These are phyloP conservation scores for Lycocorax pyrrhopterus DNA, from an alignment of 2,113 vertebrate species.

Conservation along the genomic window DNA sequence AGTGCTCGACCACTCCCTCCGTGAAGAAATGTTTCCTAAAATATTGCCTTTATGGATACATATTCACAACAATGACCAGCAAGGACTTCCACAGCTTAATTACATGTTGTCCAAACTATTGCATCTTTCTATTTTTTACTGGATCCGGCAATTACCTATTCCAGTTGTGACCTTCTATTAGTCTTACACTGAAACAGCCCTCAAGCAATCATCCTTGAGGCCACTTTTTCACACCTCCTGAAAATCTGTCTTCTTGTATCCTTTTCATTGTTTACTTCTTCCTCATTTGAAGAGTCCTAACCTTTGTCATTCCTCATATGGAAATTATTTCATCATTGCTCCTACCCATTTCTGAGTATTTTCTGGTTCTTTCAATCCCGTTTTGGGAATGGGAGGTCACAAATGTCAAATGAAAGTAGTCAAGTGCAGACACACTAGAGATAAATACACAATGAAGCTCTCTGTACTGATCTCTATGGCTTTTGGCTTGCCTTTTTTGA, in stretches of 20 bases:
- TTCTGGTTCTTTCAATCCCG: neutral
- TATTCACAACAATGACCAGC: neutral
- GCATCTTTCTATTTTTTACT: neutral
- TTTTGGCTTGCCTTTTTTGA: neutral
- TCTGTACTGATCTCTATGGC: neutral
- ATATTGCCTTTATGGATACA: neutral
- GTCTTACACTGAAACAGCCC: neutral
- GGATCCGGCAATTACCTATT: neutral
- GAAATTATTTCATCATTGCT: neutral
- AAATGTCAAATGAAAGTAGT: neutral
- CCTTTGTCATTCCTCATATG: neutral
- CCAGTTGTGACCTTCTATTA: neutral
- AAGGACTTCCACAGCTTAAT: neutral
- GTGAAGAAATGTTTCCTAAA: neutral
- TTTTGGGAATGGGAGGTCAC: neutral
- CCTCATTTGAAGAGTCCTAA: neutral
- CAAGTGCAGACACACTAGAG: neutral
- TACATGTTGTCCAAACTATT: fast-evolving
- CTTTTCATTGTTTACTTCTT: neutral
- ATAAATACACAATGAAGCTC: neutral
- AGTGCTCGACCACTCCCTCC: neutral
- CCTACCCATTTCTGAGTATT: neutral
- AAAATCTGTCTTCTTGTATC: fast-evolving
- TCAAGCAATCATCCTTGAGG: neutral
- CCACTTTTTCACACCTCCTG: neutral